Evolutionary conservation across 2,888 invertebrate genomes (phyloP).

Genomic region (Helobdella robusta): DNA sequence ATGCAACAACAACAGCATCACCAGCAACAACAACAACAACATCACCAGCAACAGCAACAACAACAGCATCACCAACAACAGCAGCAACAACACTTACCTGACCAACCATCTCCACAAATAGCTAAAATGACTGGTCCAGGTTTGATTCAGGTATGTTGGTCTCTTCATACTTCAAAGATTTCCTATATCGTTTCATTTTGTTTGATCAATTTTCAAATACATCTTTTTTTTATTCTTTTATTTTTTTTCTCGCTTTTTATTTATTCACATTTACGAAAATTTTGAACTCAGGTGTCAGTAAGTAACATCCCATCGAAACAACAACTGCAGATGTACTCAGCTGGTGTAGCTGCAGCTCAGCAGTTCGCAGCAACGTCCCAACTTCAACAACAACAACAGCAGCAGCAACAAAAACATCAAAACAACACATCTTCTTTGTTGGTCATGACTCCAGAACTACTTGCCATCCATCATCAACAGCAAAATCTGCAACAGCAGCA

Average conservation of each 20-base stretch:
- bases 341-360: conserved; percentile 22
- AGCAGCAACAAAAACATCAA: conserved; percentile 37
- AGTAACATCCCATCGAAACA: conserved; percentile 8
- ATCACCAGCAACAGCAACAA: no score
- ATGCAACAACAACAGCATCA: no score
- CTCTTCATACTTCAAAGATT: neutral
- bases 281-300: conserved; percentile 14
- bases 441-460: conserved; percentile 22
- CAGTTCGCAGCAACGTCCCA: conserved; percentile 19
- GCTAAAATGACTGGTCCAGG: conserved; percentile 22
- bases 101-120: conserved; percentile 1
- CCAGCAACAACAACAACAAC: no score
- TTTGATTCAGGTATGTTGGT: conserved; percentile 4
- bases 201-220: no score
- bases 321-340: conserved; percentile 26
- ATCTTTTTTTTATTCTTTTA: no score
- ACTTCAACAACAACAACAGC: conserved; percentile 33
- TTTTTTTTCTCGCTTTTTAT: no score
- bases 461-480: conserved; percentile 7
- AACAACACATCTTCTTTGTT: conserved; percentile 32
- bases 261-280: no score
- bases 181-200: no score
- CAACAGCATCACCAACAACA: no score
- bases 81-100: no score
- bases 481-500: neutral